Conservation (phyloP, 2,797 vertebrate genomes). For the Mormyrops boulengeri region DNA sequence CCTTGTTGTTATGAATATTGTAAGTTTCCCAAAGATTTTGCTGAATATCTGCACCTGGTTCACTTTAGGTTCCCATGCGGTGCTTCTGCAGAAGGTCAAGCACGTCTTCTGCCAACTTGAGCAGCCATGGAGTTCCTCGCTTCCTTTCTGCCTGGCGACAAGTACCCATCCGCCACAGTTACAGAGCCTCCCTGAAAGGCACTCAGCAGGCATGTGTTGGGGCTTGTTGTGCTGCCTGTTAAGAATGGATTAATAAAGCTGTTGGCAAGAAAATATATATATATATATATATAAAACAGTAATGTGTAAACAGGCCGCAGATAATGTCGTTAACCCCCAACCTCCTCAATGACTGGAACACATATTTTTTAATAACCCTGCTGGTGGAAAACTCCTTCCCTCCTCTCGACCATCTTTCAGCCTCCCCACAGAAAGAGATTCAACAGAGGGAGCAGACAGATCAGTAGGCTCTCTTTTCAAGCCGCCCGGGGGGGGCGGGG, state of each 20-base stretch:
- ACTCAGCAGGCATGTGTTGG: background rate
- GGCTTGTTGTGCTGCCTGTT: background rate
- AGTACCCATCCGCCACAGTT: background rate
- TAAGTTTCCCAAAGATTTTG: background rate
- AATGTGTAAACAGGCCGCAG: background rate
- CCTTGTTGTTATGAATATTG: background rate
- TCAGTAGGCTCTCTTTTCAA: slow-evolving; percentile 43
- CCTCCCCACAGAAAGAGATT: slow-evolving; percentile 8
- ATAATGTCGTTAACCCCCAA: background rate
- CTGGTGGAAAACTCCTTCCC: background rate
- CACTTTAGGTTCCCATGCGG: background rate
- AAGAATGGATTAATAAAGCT: background rate
- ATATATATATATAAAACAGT: background rate
- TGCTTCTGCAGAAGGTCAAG: slow-evolving; percentile 25
- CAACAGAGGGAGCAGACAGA: slow-evolving; percentile 31
- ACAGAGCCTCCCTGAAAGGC: background rate
- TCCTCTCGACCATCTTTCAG: slow-evolving; percentile 25
- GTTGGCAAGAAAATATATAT: background rate
- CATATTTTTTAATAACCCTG: slow-evolving; percentile 11
- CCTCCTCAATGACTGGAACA: background rate
- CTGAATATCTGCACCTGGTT: slow-evolving; percentile 4
- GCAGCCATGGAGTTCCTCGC: background rate
- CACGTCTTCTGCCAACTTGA: background rate
- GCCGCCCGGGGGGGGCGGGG: too few relatives aligned
- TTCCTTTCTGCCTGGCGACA: background rate